Conservation (phyloP, 2,888 invertebrate species). For the Dasypogon diadema region DNA sequence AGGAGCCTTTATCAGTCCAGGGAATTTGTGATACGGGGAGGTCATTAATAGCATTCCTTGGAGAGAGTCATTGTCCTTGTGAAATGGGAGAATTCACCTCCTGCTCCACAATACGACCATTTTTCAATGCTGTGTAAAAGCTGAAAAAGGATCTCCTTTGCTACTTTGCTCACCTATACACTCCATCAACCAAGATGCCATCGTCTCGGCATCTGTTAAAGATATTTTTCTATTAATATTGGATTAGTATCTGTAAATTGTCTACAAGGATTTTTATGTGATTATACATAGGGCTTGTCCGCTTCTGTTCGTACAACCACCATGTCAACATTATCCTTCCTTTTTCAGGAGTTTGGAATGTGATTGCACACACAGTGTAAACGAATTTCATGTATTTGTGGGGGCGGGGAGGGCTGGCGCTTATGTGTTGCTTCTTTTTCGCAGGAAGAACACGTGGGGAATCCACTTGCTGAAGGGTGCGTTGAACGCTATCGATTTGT, state of each 20-base stretch:
- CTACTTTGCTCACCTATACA: background rate
- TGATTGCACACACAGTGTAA: no score
- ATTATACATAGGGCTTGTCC: background rate
- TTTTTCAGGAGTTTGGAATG: background rate
- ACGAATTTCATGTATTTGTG: no score
- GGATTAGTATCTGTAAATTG: constrained; percentile 36
- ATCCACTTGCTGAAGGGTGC: constrained; percentile 28
- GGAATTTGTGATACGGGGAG: background rate
- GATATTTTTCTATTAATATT: constrained; percentile 31
- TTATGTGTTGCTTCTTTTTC: constrained; percentile 2
- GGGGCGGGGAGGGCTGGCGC: no score
- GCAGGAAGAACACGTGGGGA: constrained; percentile 26
- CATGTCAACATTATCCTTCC: background rate
- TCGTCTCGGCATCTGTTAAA: constrained; percentile 1
- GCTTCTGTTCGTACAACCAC: background rate
- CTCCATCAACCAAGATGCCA: background rate
- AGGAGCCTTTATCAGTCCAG: background rate
- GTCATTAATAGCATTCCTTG: constrained; percentile 24
- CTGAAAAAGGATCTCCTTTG: background rate
- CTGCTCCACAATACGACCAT: background rate
- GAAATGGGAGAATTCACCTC: background rate
- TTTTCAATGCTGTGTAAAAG: background rate
- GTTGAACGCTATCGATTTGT: constrained; percentile 39
- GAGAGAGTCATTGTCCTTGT: constrained; percentile 33
- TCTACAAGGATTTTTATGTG: background rate